A percentile compares a stretch with the other conserved stretches of the same genome.
These are phyloP conservation scores for Trinorchestia longiramus DNA, from an alignment of 1,140 invertebrate genomes.

Conservation along the genomic window DNA sequence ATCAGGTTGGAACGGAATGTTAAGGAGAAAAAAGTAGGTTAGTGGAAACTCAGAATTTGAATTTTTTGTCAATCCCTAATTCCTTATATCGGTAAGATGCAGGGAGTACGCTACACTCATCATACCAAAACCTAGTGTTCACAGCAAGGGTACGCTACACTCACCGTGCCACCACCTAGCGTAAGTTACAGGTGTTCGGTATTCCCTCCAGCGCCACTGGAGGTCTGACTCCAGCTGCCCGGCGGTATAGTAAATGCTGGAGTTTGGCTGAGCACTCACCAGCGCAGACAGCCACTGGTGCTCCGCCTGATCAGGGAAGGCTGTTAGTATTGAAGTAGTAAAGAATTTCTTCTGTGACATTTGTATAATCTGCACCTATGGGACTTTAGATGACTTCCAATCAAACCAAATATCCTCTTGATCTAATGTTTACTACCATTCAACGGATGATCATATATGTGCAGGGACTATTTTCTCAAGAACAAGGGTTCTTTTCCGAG, in stretches of 20 bases:
- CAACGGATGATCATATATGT: too few relatives aligned
- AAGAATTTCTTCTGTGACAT: not conserved
- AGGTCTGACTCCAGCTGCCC: slow-evolving; percentile 51
- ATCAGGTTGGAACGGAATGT: not conserved
- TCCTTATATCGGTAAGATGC: too few relatives aligned
- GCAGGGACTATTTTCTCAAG: too few relatives aligned
- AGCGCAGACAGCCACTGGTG: slow-evolving; percentile 57
- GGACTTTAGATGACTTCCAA: too few relatives aligned
- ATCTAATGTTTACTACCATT: too few relatives aligned
- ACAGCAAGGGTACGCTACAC: not conserved
- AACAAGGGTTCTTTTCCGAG: too few relatives aligned
- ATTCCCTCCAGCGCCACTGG: slow-evolving; percentile 54
- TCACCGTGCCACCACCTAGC: slow-evolving; percentile 60
- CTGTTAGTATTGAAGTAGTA: too few relatives aligned
- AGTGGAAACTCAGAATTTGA: too few relatives aligned
- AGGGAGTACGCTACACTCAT: too few relatives aligned
- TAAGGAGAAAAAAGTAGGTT: too few relatives aligned
- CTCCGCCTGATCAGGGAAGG: slow-evolving; percentile 49
- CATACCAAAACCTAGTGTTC: not conserved
- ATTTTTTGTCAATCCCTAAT: too few relatives aligned
- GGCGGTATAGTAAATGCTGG: slow-evolving; percentile 46
- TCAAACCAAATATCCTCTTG: not conserved
- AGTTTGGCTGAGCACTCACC: not conserved
- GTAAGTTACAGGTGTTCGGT: slow-evolving; percentile 6
- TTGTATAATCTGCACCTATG: not conserved